Conservation (phyloP, 2,888 invertebrate genomes). For the Ormyrus pomaceus region DNA sequence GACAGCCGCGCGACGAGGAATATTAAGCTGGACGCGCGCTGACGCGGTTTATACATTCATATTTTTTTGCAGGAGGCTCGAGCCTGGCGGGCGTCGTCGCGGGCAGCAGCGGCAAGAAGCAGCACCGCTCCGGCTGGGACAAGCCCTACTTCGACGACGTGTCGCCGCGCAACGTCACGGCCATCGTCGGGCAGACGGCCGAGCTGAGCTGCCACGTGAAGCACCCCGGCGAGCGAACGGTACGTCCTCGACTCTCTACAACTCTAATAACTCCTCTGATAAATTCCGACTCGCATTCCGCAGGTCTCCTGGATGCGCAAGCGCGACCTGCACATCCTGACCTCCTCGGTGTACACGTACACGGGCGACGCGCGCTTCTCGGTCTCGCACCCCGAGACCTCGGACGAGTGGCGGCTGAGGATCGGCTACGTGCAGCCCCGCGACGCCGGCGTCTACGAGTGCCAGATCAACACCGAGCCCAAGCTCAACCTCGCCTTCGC, state of each 20-base stretch:
- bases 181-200: constrained; percentile 89
- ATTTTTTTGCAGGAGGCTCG: constrained; percentile 64
- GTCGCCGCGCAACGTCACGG: constrained; percentile 88
- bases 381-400: constrained; percentile 88
- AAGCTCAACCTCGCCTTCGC: constrained; percentile 91
- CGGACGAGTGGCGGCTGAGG: constrained; percentile 91
- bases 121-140: constrained; percentile 76
- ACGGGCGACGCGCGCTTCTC: constrained; percentile 92
- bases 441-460: constrained; percentile 91
- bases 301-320: constrained; percentile 92
- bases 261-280: neutral
- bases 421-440: constrained; percentile 90
- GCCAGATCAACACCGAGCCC: constrained; percentile 92
- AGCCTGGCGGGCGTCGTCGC: constrained; percentile 72
- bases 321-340: constrained; percentile 89
- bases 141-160: constrained; percentile 91
- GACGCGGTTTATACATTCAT: no score
- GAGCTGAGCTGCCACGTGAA: constrained; percentile 89
- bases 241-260: constrained; percentile 73
- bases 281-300: neutral
- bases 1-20: no score
- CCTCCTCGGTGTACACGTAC: constrained; percentile 90
- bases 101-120: constrained; percentile 71
- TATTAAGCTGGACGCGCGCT: no score
- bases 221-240: constrained; percentile 91